Base-by-base conservation (phyloP, 1,140 invertebrate genomes). In the Drosophila trapezifrons region DNA sequence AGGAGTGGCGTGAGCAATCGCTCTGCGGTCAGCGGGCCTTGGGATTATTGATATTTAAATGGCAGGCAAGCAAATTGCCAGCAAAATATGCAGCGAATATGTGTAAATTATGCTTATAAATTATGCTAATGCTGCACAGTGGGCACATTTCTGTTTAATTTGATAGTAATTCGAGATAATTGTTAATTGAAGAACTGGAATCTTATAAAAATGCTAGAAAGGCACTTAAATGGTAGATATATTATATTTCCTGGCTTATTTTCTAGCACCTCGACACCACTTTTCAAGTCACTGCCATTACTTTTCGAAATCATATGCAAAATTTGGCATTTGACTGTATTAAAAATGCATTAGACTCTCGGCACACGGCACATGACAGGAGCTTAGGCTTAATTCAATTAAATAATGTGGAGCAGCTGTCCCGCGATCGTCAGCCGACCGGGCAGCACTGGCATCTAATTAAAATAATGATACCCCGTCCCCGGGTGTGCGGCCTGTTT, bases 401-500 rank as follows among this genome's bases (percentile, higher is more conserved):
- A 82, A 74, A 78, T 59, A 65, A 52, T 78, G 32, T 72, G 43
- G 43, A 60, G 38, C 67, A 73, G 60, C 69, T 74, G 69, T 43
- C 69, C 22, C 37, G 35, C 55, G 55, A 71, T 66, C 63, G 35
- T 63, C 54, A 69, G 40, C 63, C 43, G 15, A 63, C 42, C 37
- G 27, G 9, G 55, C 32, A 25, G 22, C 27, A 35, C 81, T 85
- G 43, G 52, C 76, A 69, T 76, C 78, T 82, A 86, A 86, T 86
- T 86, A 86, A 81, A 86, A 78, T 86, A 86, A 87, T 76, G 71
- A 56, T 42, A 17, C 40, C 65, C 56, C 71, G 9, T 46, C 55
- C 37, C 60, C 8, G 15, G 51, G 9, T 54, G 4, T 22, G 18
- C 54, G 58, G 40, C 35, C 20, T 51, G 47, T 72, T 76, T 65